Base-by-base conservation (phyloP, 2,797 vertebrate genomes). In the Phrynocephalus guinanensis region DNA sequence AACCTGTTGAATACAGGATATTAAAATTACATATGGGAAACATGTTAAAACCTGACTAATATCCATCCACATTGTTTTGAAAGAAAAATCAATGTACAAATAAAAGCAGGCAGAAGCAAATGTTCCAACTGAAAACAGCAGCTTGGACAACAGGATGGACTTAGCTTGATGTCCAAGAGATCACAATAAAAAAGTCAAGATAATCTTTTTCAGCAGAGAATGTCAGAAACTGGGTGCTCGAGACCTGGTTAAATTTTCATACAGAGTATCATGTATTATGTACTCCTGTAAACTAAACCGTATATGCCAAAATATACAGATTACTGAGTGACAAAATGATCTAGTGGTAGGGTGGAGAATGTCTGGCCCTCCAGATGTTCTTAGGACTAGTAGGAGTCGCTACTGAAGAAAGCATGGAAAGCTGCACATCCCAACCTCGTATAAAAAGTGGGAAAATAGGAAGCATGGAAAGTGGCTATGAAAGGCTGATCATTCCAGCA, bases 61-160 rank as follows among this genome's bases (percentile, higher is more conserved):
- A 20, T 44, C 38, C 6, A 2, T 75, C 33, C 18, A 3, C 33
- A 38, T 75, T 44, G 7, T 30, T 38, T 44, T 20, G 44, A 84
- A 56, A 20, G 4, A n/a, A 56, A 33, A 73, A 30, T 44, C 71
- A 73, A 63, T 63, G 20, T 20, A 20, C 16, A 87, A 30, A 86
- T 78, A 90, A 70, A 93, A 84, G 68, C 66, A 92, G 85, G 83
- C 52, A 88, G 67, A 63, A 52, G 15, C 22, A 9, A 11, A 24
- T 10, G 52, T 79, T 18, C 16, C 33, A 22, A 80, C 7, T 33
- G 60, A 33, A 81, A 20, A 60, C 20, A 72, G 1, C 30, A 30
- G 44, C 1, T 24, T 71, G n/a, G 50, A 50, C 30, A 72, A 83
- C 20, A 33, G 26, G 30, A 56, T 73, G 48, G 52, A 83, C 28